Percentiles rank a stretch among this genome's conserved stretches.
Conservation (phyloP, 2,888 invertebrate species). For the Cheiracanthium punctorium region DNA sequence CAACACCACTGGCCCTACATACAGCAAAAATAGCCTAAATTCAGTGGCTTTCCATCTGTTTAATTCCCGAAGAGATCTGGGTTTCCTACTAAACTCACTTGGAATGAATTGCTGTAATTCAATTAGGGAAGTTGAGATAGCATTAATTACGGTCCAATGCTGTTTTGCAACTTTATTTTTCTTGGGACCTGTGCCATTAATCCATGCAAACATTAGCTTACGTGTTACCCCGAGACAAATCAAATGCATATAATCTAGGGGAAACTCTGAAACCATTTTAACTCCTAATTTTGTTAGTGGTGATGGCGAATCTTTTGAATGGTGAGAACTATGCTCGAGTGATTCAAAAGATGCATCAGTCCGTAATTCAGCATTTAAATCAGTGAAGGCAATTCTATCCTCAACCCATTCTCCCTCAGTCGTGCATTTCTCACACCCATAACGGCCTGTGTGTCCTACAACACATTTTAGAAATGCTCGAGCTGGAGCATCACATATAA, state of each 20-base stretch:
- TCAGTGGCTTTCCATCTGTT: constrained; percentile 18
- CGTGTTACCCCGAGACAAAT: constrained; percentile 73
- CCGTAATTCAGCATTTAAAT: background rate
- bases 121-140: background rate
- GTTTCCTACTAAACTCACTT: background rate
- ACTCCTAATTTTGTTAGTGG: constrained; percentile 62
- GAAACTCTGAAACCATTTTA: constrained; percentile 72
- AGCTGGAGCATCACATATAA: too few relatives aligned
- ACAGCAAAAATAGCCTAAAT: constrained; percentile 8
- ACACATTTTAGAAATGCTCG: too few relatives aligned
- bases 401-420: constrained; percentile 14
- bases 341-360: background rate
- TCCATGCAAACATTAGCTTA: constrained; percentile 70
- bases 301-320: background rate
- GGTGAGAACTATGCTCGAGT: background rate
- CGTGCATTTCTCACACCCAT: too few relatives aligned
- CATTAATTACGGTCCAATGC: background rate
- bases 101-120: background rate
- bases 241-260: constrained; percentile 74
- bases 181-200: background rate
- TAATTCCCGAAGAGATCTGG: constrained; percentile 9
- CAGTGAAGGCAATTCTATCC: background rate
- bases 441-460: constrained; percentile 73
- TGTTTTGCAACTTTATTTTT: too few relatives aligned
- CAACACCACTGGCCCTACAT: constrained; percentile 12